Evolutionary conservation across 2,797 vertebrate genomes (phyloP).

Genomic region (Prunella strophiata): DNA sequence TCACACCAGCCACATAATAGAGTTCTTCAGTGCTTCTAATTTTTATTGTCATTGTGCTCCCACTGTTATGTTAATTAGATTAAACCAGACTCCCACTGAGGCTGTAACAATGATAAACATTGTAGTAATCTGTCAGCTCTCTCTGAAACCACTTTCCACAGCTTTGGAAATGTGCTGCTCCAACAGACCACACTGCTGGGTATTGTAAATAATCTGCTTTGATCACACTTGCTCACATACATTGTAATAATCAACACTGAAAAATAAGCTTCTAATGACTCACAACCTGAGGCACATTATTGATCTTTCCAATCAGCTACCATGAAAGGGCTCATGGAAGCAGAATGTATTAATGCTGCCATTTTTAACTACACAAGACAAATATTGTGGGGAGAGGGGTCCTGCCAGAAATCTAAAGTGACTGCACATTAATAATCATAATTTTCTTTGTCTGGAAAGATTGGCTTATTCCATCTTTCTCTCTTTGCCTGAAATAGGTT

Average conservation of each 20-base stretch:
- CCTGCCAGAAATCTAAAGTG: neutral
- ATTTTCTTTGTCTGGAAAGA: neutral
- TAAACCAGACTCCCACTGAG: constrained; percentile 28
- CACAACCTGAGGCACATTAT: neutral
- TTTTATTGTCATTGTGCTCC: constrained; percentile 15
- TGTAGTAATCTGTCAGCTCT: neutral
- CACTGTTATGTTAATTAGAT: constrained; percentile 37
- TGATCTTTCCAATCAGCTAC: neutral
- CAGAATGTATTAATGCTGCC: neutral
- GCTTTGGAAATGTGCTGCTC: neutral
- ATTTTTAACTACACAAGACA: neutral
- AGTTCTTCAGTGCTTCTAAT: neutral
- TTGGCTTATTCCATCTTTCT: neutral
- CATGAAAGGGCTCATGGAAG: neutral
- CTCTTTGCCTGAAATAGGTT: neutral
- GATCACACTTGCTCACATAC: neutral
- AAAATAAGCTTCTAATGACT: neutral
- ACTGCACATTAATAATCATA: neutral
- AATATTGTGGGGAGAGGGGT: neutral
- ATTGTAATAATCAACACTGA: neutral
- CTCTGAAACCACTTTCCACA: neutral
- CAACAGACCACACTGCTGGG: neutral
- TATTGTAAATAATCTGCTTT: neutral
- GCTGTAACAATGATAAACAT: constrained; percentile 21
- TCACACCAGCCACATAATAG: neutral